Conservation (phyloP, 1,140 invertebrate genomes). For the Bombus confusus region DNA sequence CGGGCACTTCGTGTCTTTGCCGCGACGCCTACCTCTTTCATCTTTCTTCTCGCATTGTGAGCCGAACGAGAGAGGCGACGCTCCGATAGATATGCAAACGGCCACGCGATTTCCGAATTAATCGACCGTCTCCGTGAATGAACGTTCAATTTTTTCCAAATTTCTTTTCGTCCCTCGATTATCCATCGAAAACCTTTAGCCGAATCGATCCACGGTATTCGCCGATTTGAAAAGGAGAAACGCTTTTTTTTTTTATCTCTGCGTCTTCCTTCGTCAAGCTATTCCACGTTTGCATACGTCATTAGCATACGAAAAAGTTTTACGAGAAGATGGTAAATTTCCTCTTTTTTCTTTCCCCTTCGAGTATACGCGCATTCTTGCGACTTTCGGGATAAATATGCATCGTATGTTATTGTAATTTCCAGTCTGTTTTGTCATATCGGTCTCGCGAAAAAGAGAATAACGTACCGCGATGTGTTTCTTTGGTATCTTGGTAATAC, state of each 20-base stretch:
- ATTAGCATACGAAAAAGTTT: not conserved
- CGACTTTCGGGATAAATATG: not conserved
- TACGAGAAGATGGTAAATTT: not conserved
- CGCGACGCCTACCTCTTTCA: constrained; percentile 45
- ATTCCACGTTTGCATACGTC: not conserved
- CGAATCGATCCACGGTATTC: not conserved
- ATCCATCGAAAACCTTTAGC: not conserved
- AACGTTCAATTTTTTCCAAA: not conserved
- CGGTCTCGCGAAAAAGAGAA: too few relatives aligned
- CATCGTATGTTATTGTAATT: not conserved
- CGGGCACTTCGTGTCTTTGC: constrained; percentile 42
- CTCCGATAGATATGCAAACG: constrained; percentile 6
- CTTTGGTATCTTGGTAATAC: not conserved
- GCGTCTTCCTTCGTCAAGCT: not conserved
- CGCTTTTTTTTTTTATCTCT: not conserved
- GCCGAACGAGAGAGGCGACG: not conserved
- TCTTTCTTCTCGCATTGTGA: constrained; percentile 20
- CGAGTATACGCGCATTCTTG: not conserved
- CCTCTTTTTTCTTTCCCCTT: not conserved
- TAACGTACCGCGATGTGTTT: too few relatives aligned
- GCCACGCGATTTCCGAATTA: constrained; percentile 20
- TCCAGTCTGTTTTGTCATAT: not conserved
- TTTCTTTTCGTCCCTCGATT: not conserved
- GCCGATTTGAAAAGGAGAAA: not conserved
- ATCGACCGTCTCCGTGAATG: constrained; percentile 7